Evolutionary conservation across 1,140 invertebrate species (phyloP), one percentile per base, ranked within the genome.

Genomic region (Drosophila lowei): DNA sequence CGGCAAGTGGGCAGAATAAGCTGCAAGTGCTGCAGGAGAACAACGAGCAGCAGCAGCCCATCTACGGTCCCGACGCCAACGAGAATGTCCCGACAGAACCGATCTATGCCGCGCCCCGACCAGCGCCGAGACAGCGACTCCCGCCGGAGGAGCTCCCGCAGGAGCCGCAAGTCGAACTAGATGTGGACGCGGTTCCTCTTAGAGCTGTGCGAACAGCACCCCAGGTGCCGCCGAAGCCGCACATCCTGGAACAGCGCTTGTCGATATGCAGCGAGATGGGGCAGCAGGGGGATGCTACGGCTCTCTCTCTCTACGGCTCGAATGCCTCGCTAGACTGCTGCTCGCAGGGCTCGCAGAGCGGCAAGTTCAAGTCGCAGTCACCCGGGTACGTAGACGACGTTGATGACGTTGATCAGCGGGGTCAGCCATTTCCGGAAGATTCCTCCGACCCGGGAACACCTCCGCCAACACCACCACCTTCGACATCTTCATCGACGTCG

Each of bases 361-460:
- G 68, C 63, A 91, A 89, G 52, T 91, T 79, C 46, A 90, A 90
- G 70, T 90, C 88, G 61, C 84, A 75, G 71, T 91, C 86, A 75
- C 88, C 90, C 48, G 88, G 90, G 90, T 91, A 91, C 73, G 86
- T 91, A 89, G 65, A 70, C 28, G 58, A 62, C 53, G 48, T 60
- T 23, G 54, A 50, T 43, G 41, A 28, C 18, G 23, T n/a, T 34
- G 25, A 23, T 23, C 28, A 64, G 25, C 55, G 43, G 11, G 34
- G 42, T 21, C 44, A 48, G 23, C 25, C 47, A 48, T 38, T 44
- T 13, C 46, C 18, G 23, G 30, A 41, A 15, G 49, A 48, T 61
- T 42, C 18, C 41, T 23, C 18, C 50, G 47, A 53, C 53, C n/a
- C 44, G 43, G 54, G 34, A 63, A 34, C 34, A 34, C 21, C 13